Conservation (phyloP, 2,888 invertebrate species). For the Acleris sparsana region DNA sequence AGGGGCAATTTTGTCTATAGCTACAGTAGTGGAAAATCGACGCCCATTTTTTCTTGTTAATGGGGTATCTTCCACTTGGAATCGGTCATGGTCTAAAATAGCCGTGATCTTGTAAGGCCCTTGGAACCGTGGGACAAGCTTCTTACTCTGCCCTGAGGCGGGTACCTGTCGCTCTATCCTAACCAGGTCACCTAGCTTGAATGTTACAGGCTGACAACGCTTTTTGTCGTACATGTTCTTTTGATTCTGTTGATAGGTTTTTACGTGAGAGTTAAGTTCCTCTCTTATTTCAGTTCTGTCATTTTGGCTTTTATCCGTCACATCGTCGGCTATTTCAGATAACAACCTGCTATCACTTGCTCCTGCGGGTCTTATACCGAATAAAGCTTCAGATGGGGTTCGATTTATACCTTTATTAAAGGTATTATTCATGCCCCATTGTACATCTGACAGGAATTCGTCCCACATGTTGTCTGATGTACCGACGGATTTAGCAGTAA, state of each 20-base stretch:
- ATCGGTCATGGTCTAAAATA: slow-evolving; percentile 1
- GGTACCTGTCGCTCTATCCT: slow-evolving; percentile 13
- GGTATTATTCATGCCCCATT: too few species aligned
- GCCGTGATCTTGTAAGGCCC: slow-evolving; percentile 7
- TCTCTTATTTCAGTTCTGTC: neutral
- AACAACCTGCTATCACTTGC: neutral
- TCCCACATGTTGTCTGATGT: too few species aligned
- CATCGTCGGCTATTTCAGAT: slow-evolving; percentile 1
- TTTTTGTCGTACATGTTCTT: slow-evolving; percentile 22
- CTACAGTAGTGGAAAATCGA: slow-evolving; percentile 6
- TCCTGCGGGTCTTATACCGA: too few species aligned
- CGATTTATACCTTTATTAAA: too few species aligned
- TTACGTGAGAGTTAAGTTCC: neutral
- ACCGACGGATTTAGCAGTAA: slow-evolving; percentile 1
- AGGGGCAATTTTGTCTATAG: slow-evolving; percentile 1
- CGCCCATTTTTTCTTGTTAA: slow-evolving; percentile 2
- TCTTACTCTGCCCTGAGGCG: neutral
- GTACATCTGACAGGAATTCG: too few species aligned
- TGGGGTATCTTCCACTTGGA: slow-evolving; percentile 1
- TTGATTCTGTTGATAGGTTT: slow-evolving; percentile 16
- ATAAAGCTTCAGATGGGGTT: too few species aligned
- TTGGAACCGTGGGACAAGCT: slow-evolving; percentile 11
- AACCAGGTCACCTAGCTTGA: slow-evolving; percentile 26
- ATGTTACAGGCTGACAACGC: slow-evolving; percentile 10
- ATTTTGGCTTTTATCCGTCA: neutral